phyloP scores from a whole-genome alignment of 2,113 vertebrate species.

The Pituophis catenifer region DNA sequence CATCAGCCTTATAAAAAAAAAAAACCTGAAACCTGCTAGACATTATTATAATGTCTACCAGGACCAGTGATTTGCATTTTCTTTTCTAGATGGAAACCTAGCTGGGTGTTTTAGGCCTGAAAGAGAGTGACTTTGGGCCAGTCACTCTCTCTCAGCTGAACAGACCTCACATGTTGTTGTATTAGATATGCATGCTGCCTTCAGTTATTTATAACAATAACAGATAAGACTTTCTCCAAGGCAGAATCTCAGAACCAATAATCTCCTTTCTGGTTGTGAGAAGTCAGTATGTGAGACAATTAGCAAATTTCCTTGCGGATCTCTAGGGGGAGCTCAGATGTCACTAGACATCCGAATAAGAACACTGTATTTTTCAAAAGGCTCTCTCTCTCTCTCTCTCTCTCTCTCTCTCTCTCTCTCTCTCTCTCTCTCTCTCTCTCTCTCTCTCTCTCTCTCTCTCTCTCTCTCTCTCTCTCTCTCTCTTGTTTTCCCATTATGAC shows the following conservation, averaged over 20 bases:
- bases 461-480: too few relatives aligned
- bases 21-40: neutral
- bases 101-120: neutral
- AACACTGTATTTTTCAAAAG: neutral
- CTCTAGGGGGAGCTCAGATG: conserved; percentile 1
- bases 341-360: neutral
- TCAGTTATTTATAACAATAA: neutral
- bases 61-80: neutral
- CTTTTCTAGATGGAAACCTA: neutral
- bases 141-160: neutral
- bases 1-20: neutral
- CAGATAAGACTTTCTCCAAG: neutral
- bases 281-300: neutral
- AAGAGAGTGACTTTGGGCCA: neutral
- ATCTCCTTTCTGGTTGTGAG: neutral
- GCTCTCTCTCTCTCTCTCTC: too few relatives aligned
- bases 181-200: neutral
- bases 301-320: neutral
- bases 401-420: too few relatives aligned
- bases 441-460: too few relatives aligned
- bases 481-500: neutral
- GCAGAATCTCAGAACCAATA: neutral
- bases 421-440: too few relatives aligned
- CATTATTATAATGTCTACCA: neutral
- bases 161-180: neutral